Evolutionary conservation across 2,113 vertebrate genomes (phyloP), one percentile per base, ranked within the genome.

Genomic region (Menura novaehollandiae): DNA sequence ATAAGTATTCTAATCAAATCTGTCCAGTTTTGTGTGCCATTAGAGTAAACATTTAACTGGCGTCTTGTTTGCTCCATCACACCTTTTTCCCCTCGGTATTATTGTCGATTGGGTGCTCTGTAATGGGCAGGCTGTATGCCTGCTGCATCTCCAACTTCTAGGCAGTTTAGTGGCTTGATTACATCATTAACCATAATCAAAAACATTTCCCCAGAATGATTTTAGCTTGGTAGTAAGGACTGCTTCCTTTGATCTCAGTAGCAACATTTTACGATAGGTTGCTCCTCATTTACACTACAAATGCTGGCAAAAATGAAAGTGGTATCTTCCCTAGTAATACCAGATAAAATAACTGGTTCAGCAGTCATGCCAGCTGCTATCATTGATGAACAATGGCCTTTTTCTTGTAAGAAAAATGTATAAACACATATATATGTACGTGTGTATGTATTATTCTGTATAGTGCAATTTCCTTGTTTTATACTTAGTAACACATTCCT

Each of bases 131-230:
- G 93, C 95, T 94, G 75, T 83, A 97, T 32, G 95, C 96, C 96
- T 93, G 87, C 94, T 91, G 85, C 87, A 98, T 92, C 93, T 97
- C 74, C 90, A 98, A 98, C 95, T 97, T 98, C 93, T 97, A 97
- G 96, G 86, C 95, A 95, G 93, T 96, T 97, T 98, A 96, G 96
- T 97, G 92, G 85, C 96, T 98, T 98, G 98, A 98, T 98, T 98
- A 98, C 98, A 98, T 98, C 98, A 98, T 98, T 98, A 98, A 95
- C 95, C 96, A 98, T 97, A 98, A 98, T 98, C 97, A 98, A 98
- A 98, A 98, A 98, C 96, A 98, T 98, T 98, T 98, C 95, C 95
- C 93, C 78, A 96, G 97, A 98, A 98, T 98, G 97, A 98, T 98
- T 98, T 98, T 97, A 97, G 96, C 97, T 96, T 98, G 95, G 97